Conservation (phyloP, 2,113 vertebrate species). For the Zosterops borbonicus region DNA sequence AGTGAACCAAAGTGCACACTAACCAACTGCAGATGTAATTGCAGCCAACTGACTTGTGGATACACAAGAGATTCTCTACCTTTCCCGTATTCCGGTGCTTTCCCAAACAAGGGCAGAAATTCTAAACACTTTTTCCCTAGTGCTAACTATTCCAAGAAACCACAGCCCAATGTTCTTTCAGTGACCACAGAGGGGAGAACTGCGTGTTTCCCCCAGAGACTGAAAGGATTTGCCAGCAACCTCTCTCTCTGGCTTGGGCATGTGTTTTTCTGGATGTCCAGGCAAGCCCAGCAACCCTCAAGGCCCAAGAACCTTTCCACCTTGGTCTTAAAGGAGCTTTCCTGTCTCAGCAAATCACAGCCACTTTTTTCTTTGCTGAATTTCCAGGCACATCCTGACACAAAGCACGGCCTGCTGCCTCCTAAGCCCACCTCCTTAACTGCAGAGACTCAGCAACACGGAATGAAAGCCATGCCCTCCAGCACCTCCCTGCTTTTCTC, state of each 20-base stretch:
- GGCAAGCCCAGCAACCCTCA: neutral
- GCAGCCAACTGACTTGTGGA: neutral
- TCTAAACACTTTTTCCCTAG: neutral
- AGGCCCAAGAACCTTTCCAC: neutral
- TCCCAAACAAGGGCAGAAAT: neutral
- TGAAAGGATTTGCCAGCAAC: neutral
- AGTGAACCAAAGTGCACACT: neutral
- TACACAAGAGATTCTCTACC: conserved; percentile 11
- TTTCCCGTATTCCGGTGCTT: neutral
- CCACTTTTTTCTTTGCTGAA: neutral
- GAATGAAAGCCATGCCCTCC: neutral
- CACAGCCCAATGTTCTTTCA: neutral
- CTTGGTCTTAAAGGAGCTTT: neutral
- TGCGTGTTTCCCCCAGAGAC: neutral
- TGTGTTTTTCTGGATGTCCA: neutral
- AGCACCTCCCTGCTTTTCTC: neutral
- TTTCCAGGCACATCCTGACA: neutral
- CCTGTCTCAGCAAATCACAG: neutral
- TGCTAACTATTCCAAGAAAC: neutral
- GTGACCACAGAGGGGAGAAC: neutral
- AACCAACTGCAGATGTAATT: neutral
- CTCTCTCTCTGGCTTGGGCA: neutral
- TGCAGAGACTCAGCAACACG: neutral
- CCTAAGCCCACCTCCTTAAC: neutral
- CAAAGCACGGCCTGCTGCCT: fast-evolving